phyloP scores from a whole-genome alignment of 2,888 invertebrate genomes.

The Pachydiplax longipennis region DNA sequence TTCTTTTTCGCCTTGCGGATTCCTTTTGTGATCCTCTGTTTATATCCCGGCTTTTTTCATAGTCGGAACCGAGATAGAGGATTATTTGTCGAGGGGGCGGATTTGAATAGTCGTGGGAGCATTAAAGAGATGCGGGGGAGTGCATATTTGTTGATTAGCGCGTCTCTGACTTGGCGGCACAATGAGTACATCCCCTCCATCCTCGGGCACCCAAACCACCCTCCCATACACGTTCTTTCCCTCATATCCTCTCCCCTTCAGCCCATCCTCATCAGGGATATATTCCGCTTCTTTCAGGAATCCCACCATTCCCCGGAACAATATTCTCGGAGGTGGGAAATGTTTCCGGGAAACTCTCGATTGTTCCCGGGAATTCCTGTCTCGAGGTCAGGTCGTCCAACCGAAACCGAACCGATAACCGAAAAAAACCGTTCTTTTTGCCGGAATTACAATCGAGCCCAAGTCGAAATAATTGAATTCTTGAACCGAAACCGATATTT shows the following conservation, averaged over 20 bases:
- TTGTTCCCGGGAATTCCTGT: too few relatives aligned
- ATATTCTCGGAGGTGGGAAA: too few relatives aligned
- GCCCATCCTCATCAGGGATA: not conserved
- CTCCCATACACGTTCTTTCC: not conserved
- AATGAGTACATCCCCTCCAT: not conserved
- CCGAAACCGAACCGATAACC: too few relatives aligned
- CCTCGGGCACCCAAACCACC: not conserved
- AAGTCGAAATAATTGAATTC: too few relatives aligned
- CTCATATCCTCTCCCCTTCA: not conserved
- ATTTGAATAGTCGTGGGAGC: not conserved
- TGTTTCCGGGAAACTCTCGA: too few relatives aligned
- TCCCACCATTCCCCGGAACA: too few relatives aligned
- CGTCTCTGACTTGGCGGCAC: not conserved
- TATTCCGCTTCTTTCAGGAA: too few relatives aligned
- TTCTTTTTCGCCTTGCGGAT: not conserved
- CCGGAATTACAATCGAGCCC: too few relatives aligned
- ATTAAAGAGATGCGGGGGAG: conserved; percentile 7
- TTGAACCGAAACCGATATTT: too few relatives aligned
- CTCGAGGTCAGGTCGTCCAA: too few relatives aligned
- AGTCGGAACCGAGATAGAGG: not conserved
- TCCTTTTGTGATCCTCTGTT: conserved; percentile 13
- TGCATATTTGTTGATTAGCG: conserved; percentile 22
- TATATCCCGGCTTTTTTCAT: conserved; percentile 3
- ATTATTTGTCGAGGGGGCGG: not conserved
- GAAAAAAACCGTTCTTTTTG: too few relatives aligned